Conservation (phyloP, 1,140 invertebrate genomes). For the Planococcus citri region DNA sequence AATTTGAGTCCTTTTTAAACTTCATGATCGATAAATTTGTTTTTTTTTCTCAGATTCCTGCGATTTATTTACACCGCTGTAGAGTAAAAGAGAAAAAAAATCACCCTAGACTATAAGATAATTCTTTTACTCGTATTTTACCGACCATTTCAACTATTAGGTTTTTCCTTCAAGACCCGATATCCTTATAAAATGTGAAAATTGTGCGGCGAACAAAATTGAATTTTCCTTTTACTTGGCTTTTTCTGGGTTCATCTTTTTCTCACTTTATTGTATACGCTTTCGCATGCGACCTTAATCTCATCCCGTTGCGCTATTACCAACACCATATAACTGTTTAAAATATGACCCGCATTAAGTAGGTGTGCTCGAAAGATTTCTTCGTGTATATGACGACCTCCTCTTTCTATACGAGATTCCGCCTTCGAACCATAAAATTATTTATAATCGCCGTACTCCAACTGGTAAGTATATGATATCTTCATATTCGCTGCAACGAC, state of each 20-base stretch:
- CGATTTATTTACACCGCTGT: not conserved
- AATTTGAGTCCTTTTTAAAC: too few species aligned
- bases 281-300: not conserved
- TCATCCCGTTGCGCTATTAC: not conserved
- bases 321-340: not conserved
- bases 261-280: not conserved
- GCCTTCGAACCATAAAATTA: too few species aligned
- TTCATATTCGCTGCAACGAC: too few species aligned
- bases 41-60: too few species aligned
- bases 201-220: not conserved
- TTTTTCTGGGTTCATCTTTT: not conserved
- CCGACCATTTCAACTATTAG: not conserved
- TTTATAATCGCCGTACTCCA: too few species aligned
- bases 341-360: not conserved
- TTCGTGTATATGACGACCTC: too few species aligned
- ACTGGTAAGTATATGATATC: too few species aligned
- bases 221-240: not conserved
- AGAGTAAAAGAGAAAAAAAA: not conserved
- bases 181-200: not conserved
- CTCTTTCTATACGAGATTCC: too few species aligned
- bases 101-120: not conserved
- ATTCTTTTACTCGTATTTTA: slow-evolving; percentile 8
- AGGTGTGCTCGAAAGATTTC: not conserved
- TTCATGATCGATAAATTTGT: not conserved
- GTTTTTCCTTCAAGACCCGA: not conserved